Base-by-base conservation (phyloP, 2,113 vertebrate species). In the Lanius collurio region DNA sequence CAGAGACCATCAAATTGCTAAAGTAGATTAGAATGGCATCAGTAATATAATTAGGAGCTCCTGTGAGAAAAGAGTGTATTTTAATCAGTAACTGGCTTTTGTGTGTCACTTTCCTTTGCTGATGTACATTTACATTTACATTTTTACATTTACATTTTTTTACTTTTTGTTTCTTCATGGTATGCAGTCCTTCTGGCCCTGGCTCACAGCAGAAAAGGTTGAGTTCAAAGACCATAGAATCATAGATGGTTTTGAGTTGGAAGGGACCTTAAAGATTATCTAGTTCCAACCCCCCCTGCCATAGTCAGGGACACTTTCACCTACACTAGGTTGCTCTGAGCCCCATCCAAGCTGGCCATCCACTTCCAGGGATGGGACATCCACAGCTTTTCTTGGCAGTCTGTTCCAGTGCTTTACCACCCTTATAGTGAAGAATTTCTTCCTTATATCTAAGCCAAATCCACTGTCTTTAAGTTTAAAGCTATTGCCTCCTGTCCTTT, bases 41-140 rank as follows among this genome's bases (percentile, higher is more conserved):
- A 76, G 39, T 47, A 23, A 85, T 15, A 77, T 80, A 73, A 87
- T 91, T 74, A 92, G 37, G 50, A 87, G 23, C 9, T 30, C 7
- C 23, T 87, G 9, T 62, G 63, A 74, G 86, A 69, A 92, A 88
- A 80, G 12, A 76, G 31, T 60, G n/a, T 35, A 26, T 90, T 90
- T 86, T 89, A 90, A 83, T 92, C 1, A 59, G 50, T 71, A 57
- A 69, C 19, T 49, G 49, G 7, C 76, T 73, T 93, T 83, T 86
- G 42, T 53, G 4, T 55, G 42, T 67, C 3, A 10, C 42, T 89
- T 82, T 92, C 35, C 22, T 19, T 80, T 90, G 37, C 56, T 69
- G 33, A 28, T 86, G 20, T n/a, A 71, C 17, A 35, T 15, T 37
- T 37, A 76, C 19, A 33, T 19, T 35, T 44, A 35, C 20, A 24